Evolutionary conservation across 1,140 invertebrate species (phyloP).

Genomic region (Ostrea edulis): DNA sequence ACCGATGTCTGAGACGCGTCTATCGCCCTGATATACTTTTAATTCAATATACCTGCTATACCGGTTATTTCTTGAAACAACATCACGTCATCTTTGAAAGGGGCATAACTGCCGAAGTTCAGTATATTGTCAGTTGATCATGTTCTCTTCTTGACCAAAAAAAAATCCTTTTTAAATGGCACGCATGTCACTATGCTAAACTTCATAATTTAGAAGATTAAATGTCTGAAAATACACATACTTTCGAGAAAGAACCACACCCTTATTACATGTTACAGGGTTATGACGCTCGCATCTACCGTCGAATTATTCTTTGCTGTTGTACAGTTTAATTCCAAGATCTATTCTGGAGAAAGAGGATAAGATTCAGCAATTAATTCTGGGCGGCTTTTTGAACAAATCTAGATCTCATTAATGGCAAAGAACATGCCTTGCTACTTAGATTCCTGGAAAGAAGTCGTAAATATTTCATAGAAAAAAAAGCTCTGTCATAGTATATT

Average conservation of each 20-base stretch:
- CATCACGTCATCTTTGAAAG: not conserved
- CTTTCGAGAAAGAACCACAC: too few relatives aligned
- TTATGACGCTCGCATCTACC: not conserved
- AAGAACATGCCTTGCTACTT: not conserved
- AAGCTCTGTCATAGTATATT: slow-evolving; percentile 29
- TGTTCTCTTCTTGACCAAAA: too few relatives aligned
- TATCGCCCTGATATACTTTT: not conserved
- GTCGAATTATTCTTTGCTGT: not conserved
- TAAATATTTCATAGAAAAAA: slow-evolving; percentile 21
- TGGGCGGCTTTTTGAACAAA: not conserved
- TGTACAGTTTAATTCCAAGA: not conserved
- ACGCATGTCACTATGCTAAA: too few relatives aligned
- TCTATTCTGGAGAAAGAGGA: not conserved
- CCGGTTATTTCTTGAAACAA: too few relatives aligned
- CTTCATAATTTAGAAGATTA: too few relatives aligned
- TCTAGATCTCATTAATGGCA: not conserved
- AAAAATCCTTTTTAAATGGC: too few relatives aligned
- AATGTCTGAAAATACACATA: too few relatives aligned
- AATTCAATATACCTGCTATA: not conserved
- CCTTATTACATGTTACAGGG: not conserved
- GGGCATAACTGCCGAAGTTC: too few relatives aligned
- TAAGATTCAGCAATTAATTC: not conserved
- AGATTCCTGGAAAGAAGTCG: not conserved
- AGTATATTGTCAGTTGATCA: too few relatives aligned
- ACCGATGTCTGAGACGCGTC: not conserved